Evolutionary conservation across 2,888 invertebrate species (phyloP).

Genomic region (Drosophila prostipennis): DNA sequence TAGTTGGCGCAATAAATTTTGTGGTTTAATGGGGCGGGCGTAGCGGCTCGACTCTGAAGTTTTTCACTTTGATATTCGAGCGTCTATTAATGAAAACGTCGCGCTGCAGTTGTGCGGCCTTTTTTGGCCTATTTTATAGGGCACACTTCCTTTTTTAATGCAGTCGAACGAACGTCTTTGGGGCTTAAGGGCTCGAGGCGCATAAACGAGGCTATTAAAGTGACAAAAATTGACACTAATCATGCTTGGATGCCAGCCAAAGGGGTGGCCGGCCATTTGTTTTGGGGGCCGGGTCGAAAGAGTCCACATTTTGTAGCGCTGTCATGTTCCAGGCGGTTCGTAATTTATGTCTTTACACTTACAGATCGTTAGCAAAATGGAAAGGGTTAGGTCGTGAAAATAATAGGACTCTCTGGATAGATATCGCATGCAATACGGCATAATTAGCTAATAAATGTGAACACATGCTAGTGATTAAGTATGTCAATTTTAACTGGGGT

Average conservation of each 20-base stretch:
- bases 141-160: constrained; percentile 67
- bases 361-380: constrained; percentile 37
- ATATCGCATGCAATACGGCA: neutral
- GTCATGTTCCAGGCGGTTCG: constrained; percentile 62
- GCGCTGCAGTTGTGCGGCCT: constrained; percentile 44
- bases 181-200: constrained; percentile 22
- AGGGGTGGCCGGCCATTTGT: constrained; percentile 68
- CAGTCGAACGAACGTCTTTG: constrained; percentile 57
- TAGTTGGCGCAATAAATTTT: constrained; percentile 83
- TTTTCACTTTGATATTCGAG: constrained; percentile 76
- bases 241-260: constrained; percentile 66
- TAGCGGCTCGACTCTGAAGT: constrained; percentile 73
- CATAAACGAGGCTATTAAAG: constrained; percentile 72
- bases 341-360: constrained; percentile 68
- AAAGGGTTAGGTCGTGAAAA: constrained; percentile 12
- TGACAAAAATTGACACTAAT: constrained; percentile 79
- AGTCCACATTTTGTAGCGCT: constrained; percentile 62
- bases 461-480: constrained; percentile 1
- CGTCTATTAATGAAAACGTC: constrained; percentile 76
- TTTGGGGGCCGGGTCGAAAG: constrained; percentile 11
- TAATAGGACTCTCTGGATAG: neutral
- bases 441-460: constrained; percentile 15
- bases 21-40: constrained; percentile 83
- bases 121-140: constrained; percentile 68
- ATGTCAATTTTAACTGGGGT: neutral